Base-by-base conservation (phyloP, 2,888 invertebrate genomes). In the Drosophila pegasa region DNA sequence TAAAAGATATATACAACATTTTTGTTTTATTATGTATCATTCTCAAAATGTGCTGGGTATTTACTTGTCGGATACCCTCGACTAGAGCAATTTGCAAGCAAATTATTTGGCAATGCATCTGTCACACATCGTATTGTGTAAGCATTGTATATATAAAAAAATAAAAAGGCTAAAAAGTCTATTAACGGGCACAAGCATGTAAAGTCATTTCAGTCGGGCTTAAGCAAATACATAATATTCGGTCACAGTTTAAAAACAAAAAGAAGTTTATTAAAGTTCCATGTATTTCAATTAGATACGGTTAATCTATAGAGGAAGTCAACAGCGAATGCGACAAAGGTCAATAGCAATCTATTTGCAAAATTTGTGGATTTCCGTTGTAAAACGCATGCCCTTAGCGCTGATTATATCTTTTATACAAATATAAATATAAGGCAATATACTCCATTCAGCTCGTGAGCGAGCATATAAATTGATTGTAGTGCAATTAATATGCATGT, bases 141-240 rank as follows among this genome's bases (percentile, higher is more conserved):
- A 48, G 29, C 35, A 38, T 40, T 12, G n/a, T 38, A 43, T 40
- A 33, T 51, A 47, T 37, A 20, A 29, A 60, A 25, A 31, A 61
- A 75, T 69, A 48, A 25, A 69, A 50, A 71, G 61, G 48, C 14
- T 5, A 9, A 20, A 27, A 29, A 45, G 27, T 37, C 37, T 51
- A 37, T 41, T 22, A 45, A 20, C 33, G 16, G 2, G 8, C 3
- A 20, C 8, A 35, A 16, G 3, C 16, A 1, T 14, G 10, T 10
- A 2, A 16, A 25, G 27, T 27, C 2, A 3, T 27, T 45, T 9
- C 10, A 27, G 27, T 27, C 27, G 6, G 27, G 5, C 16, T 10
- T 0, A 45, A 27, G 10, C 16, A 8, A 27, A n/a, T 45, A 1
- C 9, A 2, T 10, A n/a, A 43, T 25, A 27, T 25, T 41, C 22